Base-by-base conservation (phyloP, 2,888 invertebrate species). In the Nomada lathburiana region DNA sequence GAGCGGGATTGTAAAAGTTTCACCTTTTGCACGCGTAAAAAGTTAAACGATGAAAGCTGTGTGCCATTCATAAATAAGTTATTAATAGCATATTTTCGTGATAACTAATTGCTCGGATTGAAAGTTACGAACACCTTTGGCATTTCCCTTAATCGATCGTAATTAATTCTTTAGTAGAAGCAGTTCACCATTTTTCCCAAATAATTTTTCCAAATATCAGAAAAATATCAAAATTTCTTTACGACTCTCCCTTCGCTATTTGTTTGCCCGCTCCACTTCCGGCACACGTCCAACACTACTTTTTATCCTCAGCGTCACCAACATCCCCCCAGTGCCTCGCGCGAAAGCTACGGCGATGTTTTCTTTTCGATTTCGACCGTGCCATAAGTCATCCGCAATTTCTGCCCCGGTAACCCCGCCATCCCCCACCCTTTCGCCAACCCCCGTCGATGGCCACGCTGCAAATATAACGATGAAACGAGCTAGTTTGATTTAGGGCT, bases 341-440 rank as follows among this genome's bases (percentile, higher is more conserved):
- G 9, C 47, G 47, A 47, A 47, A 47, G 2, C 47, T 47, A 47
- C 20, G 18, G 63, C 11, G 57, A 62, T 62, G 72, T 74, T 74
- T 62, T 63, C 64, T 59, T 70, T 74, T 57, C 44, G 29, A 59
- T 70, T 74, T 57, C 44, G 29, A 59, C 57, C 36, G n/a, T 26
- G 59, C 53, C 44, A 29, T 71, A 57, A 75, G 74, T 83, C 83
- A 79, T 67, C 63, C 44, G 68, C 29, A 72, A 83, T 80, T 75
- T 79, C 83, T 69, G 80, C 69, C 68, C 71, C 52, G 71, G 64
- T 74, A 57, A 72, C 55, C 29, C 52, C 69, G 52, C 53, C 71
- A 36, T 36, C 36, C 9, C 36, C 36, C 36, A 36, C 36, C 36
- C 36, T 36, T 36, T 36, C 36, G 36, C 36, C 36, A 7, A 57